Evolutionary conservation across 2,113 vertebrate genomes (phyloP), one percentile per base, ranked within the genome.

Genomic region (Channa maculata): DNA sequence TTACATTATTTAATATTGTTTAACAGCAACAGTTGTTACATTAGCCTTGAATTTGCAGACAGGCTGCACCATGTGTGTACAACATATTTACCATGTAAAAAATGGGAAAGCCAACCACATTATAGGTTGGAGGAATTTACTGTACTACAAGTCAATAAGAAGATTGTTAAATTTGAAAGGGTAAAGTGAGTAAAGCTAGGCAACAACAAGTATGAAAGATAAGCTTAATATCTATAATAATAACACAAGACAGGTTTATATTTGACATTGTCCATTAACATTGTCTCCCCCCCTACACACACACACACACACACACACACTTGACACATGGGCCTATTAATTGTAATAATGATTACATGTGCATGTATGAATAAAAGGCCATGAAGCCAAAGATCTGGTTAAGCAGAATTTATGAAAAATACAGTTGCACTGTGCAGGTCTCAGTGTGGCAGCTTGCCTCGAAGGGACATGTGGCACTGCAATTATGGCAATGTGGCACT

Each of bases 391-490:
- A 34, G 43, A 72, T 78, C 9, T 5, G 5, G 58, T 34, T 53
- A 49, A 39, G 38, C 59, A 14, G 61, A 76, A 76, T 57, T 65
- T 3, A 88, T 83, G 44, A 77, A 88, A 75, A 72, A 86, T 77
- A 51, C 41, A 51, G 67, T 80, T 44, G 61, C 51, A 60, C 55
- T 33, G 57, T 60, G 77, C 46, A 13, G 46, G 38, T 61, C 61
- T 69, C 59, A 1, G 43, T 4, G 41, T 53, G 44, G 43, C 72
- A 84, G 74, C 51, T 49, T 36, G 59, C 71, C 52, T 64, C 37
- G 38, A 77, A 34, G 51, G 46, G 60, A 84, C 75, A 79, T 73
- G 76, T 81, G 77, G 79, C 6, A 63, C 55, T 14, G 75, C 84
- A 80, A 88, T 92, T 89, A 87, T 24, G 24, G 24, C 24, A 24